phyloP scores from a whole-genome alignment of 2,113 vertebrate genomes.

The Anoplopoma fimbria region DNA sequence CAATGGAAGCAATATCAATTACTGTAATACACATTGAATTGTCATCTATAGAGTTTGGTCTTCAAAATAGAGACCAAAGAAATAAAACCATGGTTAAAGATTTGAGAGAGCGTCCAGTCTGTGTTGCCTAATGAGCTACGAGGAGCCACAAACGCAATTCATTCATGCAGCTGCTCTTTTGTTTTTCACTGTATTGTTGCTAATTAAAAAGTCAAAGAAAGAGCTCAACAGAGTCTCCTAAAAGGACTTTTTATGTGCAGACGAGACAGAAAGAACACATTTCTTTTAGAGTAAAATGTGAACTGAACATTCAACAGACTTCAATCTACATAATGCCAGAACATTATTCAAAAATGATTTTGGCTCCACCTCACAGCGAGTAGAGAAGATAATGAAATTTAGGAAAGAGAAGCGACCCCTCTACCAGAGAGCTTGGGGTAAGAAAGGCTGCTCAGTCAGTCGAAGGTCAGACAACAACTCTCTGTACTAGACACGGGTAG shows the following conservation, averaged over 20 bases:
- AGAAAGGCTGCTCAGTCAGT: constrained; percentile 50
- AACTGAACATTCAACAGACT: constrained; percentile 26
- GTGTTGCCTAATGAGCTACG: constrained; percentile 3
- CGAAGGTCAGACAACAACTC: constrained; percentile 66
- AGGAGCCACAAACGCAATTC: constrained; percentile 36
- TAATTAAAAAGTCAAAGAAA: constrained; percentile 51
- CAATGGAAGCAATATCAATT: background rate
- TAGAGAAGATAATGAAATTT: constrained; percentile 40
- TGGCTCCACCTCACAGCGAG: background rate
- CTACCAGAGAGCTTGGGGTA: constrained; percentile 34
- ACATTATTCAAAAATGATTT: constrained; percentile 17
- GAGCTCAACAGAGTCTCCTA: constrained; percentile 1
- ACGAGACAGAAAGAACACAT: background rate
- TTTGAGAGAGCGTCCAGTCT: background rate
- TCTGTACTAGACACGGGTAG: constrained; percentile 62
- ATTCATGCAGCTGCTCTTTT: constrained; percentile 48
- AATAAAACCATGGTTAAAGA: background rate
- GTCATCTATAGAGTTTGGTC: background rate
- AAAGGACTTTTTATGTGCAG: constrained; percentile 4
- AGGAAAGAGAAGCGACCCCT: constrained; percentile 32
- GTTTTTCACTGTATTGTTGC: constrained; percentile 7
- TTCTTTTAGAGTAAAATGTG: constrained; percentile 13
- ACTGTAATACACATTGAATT: background rate
- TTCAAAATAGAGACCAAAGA: constrained; percentile 10
- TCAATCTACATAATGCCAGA: constrained; percentile 14